Evolutionary conservation across 2,888 invertebrate species (phyloP).

Genomic region (Parnassius apollo): DNA sequence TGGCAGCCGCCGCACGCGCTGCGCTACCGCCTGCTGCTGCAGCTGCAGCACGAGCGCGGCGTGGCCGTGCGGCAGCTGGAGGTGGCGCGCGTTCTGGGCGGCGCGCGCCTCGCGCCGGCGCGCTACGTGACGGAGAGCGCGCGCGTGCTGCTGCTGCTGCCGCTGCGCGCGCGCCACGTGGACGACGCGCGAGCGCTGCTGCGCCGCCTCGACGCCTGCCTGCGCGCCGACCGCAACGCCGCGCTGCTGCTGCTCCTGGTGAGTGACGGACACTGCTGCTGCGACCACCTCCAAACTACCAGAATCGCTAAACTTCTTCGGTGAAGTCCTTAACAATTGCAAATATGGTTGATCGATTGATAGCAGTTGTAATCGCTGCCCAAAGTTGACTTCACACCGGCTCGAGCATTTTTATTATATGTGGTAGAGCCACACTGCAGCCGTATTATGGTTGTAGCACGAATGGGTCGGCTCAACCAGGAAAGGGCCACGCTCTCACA

Average conservation of each 20-base stretch:
- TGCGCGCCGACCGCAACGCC: slow-evolving; percentile 89
- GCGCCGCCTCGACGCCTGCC: slow-evolving; percentile 86
- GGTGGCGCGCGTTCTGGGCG: slow-evolving; percentile 91
- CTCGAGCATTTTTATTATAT: too few species aligned
- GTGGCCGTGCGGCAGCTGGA: slow-evolving; percentile 82
- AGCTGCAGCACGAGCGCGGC: slow-evolving; percentile 26
- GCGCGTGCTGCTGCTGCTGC: slow-evolving; percentile 88
- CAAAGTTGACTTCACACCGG: too few species aligned
- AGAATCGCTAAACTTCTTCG: too few species aligned
- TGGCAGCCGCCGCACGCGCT: slow-evolving; percentile 60
- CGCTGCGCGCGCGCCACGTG: slow-evolving; percentile 70
- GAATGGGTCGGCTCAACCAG: too few species aligned
- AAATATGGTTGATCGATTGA: too few species aligned
- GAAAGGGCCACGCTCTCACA: too few species aligned
- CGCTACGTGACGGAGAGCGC: slow-evolving; percentile 98
- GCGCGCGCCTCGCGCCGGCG: slow-evolving; percentile 93
- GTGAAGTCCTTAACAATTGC: too few species aligned
- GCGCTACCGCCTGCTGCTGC: slow-evolving; percentile 53
- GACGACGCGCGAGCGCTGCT: slow-evolving; percentile 83
- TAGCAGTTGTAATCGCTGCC: too few species aligned
- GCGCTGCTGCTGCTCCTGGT: slow-evolving; percentile 88
- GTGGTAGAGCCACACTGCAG: too few species aligned
- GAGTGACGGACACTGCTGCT: slow-evolving; percentile 33
- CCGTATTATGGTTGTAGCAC: too few species aligned
- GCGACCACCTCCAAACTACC: too few species aligned